A percentile compares a stretch with the other conserved stretches of the same genome.
Conservation (phyloP, 2,113 vertebrate species). For the Ploceus nigricollis region DNA sequence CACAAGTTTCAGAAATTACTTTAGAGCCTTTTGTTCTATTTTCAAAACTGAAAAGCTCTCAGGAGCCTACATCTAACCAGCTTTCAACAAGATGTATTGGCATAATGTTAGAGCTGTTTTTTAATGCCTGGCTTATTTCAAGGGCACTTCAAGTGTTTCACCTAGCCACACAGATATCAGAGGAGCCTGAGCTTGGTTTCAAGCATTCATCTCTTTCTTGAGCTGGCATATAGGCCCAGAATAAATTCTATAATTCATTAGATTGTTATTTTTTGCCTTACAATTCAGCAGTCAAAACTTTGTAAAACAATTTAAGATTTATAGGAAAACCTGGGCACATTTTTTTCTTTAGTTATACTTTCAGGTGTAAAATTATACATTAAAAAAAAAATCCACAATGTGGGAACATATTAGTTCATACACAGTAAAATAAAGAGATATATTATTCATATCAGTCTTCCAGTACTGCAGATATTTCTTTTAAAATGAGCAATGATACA, state of each 20-base stretch:
- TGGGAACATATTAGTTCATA: background rate
- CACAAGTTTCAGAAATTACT: background rate
- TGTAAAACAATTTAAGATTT: background rate
- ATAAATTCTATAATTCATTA: background rate
- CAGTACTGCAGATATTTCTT: background rate
- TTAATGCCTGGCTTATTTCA: background rate
- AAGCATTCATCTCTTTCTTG: background rate
- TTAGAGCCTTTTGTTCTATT: background rate
- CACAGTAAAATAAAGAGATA: background rate
- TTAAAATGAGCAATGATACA: background rate
- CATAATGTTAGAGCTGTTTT: background rate
- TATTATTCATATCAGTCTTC: background rate
- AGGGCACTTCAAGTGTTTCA: background rate
- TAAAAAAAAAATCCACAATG: background rate
- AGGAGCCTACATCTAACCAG: background rate
- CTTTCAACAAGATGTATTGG: background rate
- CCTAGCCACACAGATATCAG: background rate
- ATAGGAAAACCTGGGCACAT: background rate
- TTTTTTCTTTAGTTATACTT: background rate
- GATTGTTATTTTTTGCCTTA: background rate
- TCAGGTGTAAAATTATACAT: background rate
- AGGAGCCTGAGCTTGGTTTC: background rate
- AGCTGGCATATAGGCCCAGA: background rate
- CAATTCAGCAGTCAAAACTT: background rate
- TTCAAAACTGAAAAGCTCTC: background rate